Base-by-base conservation (phyloP, 2,113 vertebrate species). In the Heterocephalus glaber region DNA sequence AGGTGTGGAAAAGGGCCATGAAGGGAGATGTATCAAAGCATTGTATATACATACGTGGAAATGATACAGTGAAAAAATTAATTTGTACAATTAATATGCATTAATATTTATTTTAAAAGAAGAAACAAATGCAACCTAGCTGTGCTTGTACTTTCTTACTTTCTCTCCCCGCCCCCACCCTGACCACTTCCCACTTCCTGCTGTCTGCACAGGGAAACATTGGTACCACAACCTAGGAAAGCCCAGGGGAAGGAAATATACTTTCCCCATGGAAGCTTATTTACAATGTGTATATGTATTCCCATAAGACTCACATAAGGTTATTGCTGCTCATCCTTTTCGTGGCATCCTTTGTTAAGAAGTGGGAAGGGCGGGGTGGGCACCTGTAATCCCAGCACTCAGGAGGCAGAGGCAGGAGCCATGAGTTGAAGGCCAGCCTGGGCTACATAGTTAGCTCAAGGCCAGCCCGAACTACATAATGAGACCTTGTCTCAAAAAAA, bases 61-160 rank as follows among this genome's bases (percentile, higher is more conserved):
- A 44, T 41, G 22, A 41, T 20, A 41, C 68, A 24, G 10, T 72
- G 38, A 44, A 10, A 72, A 47, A 44, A 44, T 14, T 47, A 44
- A 44, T 28, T 41, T 74, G 41, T 16, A 28, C 4, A 10, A 74
- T 30, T 74, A 28, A 74, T 28, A 47, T 14, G 41, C 41, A 6
- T 26, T 47, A 44, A 47, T 28, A 44, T 24, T 47, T 74, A 14
- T 3, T 58, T 33, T 33, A 41, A 52, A 79, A 41, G 12, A 38
- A 41, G 12, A 28, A 41, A 24, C 54, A 2, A 20, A 16, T 0
- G 3, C 41, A 49, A 44, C 5, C 19, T 2, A 26, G 19, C 26
- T 35, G 0, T 28, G 9, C 28, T 52, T 7, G 0, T 1, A 35
- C 12, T 11, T 63, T 20, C 8, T 56, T n/a, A n/a, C n/a, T 14